A percentile compares a stretch with the other conserved stretches of the same genome.
phyloP scores from a whole-genome alignment of 2,113 vertebrate species.

The Numenius arquata region DNA sequence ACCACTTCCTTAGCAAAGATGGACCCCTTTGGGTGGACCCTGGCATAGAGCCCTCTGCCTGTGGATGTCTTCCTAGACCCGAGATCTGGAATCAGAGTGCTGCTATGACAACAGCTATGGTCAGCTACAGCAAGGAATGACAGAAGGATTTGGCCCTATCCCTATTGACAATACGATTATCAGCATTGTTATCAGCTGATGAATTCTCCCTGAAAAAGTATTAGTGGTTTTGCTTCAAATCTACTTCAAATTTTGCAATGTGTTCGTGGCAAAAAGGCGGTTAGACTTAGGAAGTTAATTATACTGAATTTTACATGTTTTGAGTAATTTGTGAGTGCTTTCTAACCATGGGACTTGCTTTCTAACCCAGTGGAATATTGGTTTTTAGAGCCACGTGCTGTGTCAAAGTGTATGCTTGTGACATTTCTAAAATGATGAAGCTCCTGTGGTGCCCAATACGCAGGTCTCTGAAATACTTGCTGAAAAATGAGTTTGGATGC shows the following conservation, averaged over 20 bases:
- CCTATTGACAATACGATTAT: rapidly evolving
- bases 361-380: background rate
- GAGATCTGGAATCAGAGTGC: background rate
- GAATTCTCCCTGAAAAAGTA: background rate
- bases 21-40: background rate
- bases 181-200: background rate
- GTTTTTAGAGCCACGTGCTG: background rate
- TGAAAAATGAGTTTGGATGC: background rate
- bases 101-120: rapidly evolving
- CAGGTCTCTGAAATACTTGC: background rate
- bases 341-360: background rate
- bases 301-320: background rate
- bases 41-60: background rate
- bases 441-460: background rate
- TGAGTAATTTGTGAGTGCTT: background rate
- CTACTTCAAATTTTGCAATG: too few relatives aligned
- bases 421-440: background rate
- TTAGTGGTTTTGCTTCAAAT: background rate
- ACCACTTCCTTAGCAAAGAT: background rate
- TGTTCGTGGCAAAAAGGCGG: background rate
- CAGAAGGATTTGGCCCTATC: background rate
- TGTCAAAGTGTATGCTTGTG: background rate
- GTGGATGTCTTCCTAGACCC: background rate
- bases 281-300: background rate
- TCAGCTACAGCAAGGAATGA: background rate